Evolutionary conservation across 2,797 vertebrate genomes (phyloP), one percentile per base, ranked within the genome.

Genomic region (Cetoscarus ocellatus): DNA sequence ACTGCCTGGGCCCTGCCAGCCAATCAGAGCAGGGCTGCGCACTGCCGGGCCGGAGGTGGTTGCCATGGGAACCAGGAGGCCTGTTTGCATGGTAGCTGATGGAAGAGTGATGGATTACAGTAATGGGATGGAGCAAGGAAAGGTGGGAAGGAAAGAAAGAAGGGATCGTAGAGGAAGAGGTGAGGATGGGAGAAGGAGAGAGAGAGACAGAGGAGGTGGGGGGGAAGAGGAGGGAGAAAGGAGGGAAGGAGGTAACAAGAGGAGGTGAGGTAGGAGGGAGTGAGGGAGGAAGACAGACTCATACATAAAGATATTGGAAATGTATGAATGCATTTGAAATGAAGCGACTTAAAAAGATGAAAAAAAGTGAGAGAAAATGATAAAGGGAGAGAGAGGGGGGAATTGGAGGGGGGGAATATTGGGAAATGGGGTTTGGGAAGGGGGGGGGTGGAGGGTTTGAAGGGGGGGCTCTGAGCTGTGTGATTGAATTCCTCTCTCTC

Each of bases 81-180:
- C 93, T 94, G 94, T 94, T 94, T 94, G 94, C 91, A 94, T 94
- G 92, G 92, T 90, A 91, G 91, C 87, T 94, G 94, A 94, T 95
- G 93, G 94, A 88, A 91, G 91, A 91, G 93, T 95, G 94, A 95
- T 95, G 94, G 94, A 95, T 95, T 95, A 95, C 94, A 92, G 94
- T 95, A 95, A 95, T 95, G 93, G 94, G 92, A 90, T 93, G 91
- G 92, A 90, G 83, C 82, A 90, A 90, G 84, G 74, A 73, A 82
- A 57, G 75, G 67, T 82, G 51, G 56, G 69, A 81, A 66, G 58
- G 69, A 44, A 55, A 59, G 64, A 65, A 61, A 59, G 52, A 60
- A 54, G 63, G 61, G 27, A 27, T 27, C 27, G 75, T n/a, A 27
- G 57, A 19, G 62, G 54, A 8, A 45, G 14, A 6, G n/a, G 61